Base-by-base conservation (phyloP, 1,140 invertebrate species). In the Phocides pigmalion region DNA sequence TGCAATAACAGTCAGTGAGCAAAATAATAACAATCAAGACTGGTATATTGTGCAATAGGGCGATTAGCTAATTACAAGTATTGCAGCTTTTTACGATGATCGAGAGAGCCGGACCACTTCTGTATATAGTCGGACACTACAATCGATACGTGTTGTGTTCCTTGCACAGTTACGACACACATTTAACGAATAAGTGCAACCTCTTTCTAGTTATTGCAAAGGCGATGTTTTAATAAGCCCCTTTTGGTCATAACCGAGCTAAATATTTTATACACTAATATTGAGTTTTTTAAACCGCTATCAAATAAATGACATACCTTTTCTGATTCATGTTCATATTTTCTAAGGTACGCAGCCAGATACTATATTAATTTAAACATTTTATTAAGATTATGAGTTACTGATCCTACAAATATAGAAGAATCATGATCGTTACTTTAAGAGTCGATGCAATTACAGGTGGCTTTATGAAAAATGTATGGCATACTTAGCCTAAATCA, bases 61-160 rank as follows among this genome's bases (percentile, higher is more conserved):
- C 58, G 68, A 73, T 80, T 80, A 77, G 76, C 66, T 82, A 74
- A 79, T 75, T 79, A 70, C 68, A 51, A 74, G 56, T 71, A 42
- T 32, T 42, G 47, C 20, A 54, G 32, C 53, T 53, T 59, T 58
- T 58, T 66, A 32, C 12, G 64, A 66, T 53, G 54, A 49, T 59
- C 22, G 44, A 50, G 28, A 64, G 20, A 17, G 58, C 50, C 35
- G 39, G 56, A 53, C 54, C 16, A 62, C 20, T 64, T 35, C 65
- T 65, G 47, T 72, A 64, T 68, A 68, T 68, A 71, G 64, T 32
- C 15, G 58, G 41, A 41, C 25, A 46, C 17, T 72, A 67, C 35
- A 58, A 70, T 61, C 61, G 41, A 66, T 61, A 61, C 20, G 61
- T 41, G 46, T 54, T 59, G 62, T 50, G 46, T 61, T 59, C 47